A percentile compares a stretch with the other conserved stretches of the same genome.
Evolutionary conservation across 1,140 invertebrate genomes (phyloP).

Genomic region (Paralvinella palmiformis): DNA sequence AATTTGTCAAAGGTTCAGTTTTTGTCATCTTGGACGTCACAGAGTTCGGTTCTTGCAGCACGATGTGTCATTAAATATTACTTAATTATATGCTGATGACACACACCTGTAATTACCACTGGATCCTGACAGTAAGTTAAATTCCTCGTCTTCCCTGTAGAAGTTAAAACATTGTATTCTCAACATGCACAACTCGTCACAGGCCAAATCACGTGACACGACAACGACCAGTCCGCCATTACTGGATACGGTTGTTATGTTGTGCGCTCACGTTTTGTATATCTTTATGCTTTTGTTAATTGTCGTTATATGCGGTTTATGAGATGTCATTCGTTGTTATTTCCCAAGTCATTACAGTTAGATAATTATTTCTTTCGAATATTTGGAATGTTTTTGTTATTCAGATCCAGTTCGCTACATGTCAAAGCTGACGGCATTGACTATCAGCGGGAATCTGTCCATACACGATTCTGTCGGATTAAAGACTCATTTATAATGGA

Average conservation of each 20-base stretch:
- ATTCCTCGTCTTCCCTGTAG: too few relatives aligned
- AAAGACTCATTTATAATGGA: neutral
- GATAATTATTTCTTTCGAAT: neutral
- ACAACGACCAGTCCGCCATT: slow-evolving; percentile 1
- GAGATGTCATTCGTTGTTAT: neutral
- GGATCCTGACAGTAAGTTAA: too few relatives aligned
- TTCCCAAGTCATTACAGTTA: neutral
- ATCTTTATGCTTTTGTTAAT: neutral
- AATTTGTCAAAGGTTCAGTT: too few relatives aligned
- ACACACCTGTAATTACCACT: too few relatives aligned
- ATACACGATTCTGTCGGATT: neutral
- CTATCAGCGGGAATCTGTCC: slow-evolving; percentile 3
- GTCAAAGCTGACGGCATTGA: neutral
- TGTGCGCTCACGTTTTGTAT: neutral
- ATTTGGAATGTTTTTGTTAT: neutral
- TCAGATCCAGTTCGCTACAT: neutral
- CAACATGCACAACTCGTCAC: neutral
- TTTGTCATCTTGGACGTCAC: too few relatives aligned
- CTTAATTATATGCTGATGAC: too few relatives aligned
- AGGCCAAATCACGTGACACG: neutral
- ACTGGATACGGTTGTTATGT: neutral
- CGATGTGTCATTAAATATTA: too few relatives aligned
- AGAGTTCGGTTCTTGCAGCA: too few relatives aligned
- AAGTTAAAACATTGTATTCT: too few relatives aligned
- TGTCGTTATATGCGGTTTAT: neutral